A percentile compares a stretch with the other conserved stretches of the same genome.
phyloP scores from a whole-genome alignment of 2,797 vertebrate species.

The Mormyrops attenuatus region DNA sequence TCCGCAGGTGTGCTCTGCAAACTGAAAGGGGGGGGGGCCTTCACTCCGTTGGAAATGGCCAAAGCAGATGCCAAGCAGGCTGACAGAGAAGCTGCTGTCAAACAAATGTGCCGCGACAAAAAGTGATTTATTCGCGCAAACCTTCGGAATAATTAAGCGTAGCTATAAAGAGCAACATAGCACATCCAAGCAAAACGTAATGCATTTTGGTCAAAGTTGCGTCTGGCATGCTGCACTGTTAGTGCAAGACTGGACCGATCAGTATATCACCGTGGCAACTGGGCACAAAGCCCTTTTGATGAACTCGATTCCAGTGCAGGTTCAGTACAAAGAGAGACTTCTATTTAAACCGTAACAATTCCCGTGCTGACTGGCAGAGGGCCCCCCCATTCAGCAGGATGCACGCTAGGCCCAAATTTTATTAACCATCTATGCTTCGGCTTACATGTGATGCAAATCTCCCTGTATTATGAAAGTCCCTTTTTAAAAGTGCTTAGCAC shows the following conservation, averaged over 20 bases:
- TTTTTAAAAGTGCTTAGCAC: not conserved
- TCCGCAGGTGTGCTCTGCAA: slow-evolving; percentile 54
- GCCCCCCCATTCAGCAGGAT: not conserved
- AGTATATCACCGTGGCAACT: slow-evolving; percentile 45
- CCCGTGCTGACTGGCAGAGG: slow-evolving; percentile 9
- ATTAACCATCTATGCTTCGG: not conserved
- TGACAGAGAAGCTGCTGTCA: not conserved
- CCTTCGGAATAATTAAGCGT: not conserved
- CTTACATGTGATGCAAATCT: not conserved
- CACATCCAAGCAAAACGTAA: not conserved
- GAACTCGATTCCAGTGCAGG: slow-evolving; percentile 1
- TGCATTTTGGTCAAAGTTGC: not conserved
- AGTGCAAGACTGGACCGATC: slow-evolving; percentile 34
- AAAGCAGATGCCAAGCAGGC: not conserved
- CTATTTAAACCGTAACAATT: not conserved
- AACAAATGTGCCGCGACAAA: not conserved
- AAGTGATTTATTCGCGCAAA: not conserved
- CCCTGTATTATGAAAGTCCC: not conserved
- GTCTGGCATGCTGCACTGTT: slow-evolving; percentile 3
- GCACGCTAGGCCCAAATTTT: not conserved
- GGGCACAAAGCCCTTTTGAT: slow-evolving; percentile 55
- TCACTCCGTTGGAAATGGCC: not conserved
- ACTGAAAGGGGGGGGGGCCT: slow-evolving; percentile 39
- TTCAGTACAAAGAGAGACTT: slow-evolving; percentile 1
- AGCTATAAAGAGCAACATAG: not conserved